These are phyloP conservation scores for Eupeodes luniger DNA, from an alignment of 2,888 invertebrate species.

Conservation along the genomic window DNA sequence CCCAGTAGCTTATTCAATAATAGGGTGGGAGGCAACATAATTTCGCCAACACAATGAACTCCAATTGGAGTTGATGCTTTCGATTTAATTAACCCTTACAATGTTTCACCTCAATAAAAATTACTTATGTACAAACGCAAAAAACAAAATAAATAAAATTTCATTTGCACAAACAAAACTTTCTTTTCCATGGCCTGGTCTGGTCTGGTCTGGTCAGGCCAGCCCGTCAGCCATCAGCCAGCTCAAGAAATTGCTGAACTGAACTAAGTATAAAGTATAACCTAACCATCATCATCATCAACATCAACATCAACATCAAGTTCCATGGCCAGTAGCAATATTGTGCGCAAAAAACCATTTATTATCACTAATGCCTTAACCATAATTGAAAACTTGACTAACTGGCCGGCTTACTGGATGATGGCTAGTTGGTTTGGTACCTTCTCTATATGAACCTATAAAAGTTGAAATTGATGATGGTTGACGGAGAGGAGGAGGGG, in stretches of 20 bases:
- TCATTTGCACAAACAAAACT: constrained; percentile 59
- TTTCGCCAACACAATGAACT: neutral
- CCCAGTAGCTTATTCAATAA: neutral
- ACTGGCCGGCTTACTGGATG: constrained; percentile 44
- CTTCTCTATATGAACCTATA: neutral
- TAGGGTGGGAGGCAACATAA: neutral
- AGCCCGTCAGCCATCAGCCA: neutral
- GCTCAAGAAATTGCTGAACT: neutral
- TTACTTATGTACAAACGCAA: neutral
- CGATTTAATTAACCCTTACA: constrained; percentile 68
- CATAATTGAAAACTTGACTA: constrained; percentile 73
- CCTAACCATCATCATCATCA: too few relatives aligned
- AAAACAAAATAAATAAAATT: constrained; percentile 32
- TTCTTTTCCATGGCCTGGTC: constrained; percentile 63
- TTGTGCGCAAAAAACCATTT: constrained; percentile 66
- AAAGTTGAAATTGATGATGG: constrained; percentile 15
- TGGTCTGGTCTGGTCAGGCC: neutral
- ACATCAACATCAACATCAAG: neutral
- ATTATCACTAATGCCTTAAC: constrained; percentile 65
- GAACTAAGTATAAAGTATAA: too few relatives aligned
- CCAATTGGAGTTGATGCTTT: constrained; percentile 33
- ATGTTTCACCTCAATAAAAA: constrained; percentile 50
- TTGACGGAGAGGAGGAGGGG: neutral
- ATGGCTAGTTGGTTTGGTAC: neutral
- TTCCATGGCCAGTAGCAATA: constrained; percentile 61